phyloP scores from a whole-genome alignment of 2,888 invertebrate species.

The Argyresthia goedartella region DNA sequence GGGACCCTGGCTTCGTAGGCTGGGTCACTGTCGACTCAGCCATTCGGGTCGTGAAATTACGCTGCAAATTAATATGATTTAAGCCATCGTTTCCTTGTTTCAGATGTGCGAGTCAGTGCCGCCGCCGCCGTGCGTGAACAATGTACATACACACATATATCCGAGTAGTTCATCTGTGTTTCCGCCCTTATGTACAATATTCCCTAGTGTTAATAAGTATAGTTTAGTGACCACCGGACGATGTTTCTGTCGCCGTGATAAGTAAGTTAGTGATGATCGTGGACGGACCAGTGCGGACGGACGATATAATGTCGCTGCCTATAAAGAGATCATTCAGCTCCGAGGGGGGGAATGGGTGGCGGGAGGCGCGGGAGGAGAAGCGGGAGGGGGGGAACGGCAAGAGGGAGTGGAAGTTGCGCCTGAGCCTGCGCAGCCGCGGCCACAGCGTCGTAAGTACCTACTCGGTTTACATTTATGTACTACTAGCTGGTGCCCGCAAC shows the following conservation, averaged over 20 bases:
- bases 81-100: neutral
- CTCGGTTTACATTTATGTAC: no score
- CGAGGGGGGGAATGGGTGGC: conserved; percentile 66
- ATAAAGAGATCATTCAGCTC: conserved; percentile 77
- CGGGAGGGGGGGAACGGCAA: conserved; percentile 67
- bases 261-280: conserved; percentile 1
- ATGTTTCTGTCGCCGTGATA: neutral
- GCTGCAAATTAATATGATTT: neutral
- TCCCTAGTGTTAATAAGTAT: neutral
- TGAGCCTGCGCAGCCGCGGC: conserved; percentile 79
- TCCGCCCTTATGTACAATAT: neutral
- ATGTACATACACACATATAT: neutral
- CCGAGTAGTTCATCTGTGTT: neutral
- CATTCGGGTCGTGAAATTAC: no score
- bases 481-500: no score
- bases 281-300: neutral
- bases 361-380: conserved; percentile 82
- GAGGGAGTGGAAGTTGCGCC: conserved; percentile 80
- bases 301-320: conserved; percentile 43
- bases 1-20: no score
- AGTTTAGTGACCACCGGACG: neutral
- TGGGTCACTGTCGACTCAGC: no score
- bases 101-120: neutral
- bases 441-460: conserved; percentile 63
- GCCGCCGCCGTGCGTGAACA: neutral